phyloP scores from a whole-genome alignment of 2,888 invertebrate genomes.

The Meta bourneti region DNA sequence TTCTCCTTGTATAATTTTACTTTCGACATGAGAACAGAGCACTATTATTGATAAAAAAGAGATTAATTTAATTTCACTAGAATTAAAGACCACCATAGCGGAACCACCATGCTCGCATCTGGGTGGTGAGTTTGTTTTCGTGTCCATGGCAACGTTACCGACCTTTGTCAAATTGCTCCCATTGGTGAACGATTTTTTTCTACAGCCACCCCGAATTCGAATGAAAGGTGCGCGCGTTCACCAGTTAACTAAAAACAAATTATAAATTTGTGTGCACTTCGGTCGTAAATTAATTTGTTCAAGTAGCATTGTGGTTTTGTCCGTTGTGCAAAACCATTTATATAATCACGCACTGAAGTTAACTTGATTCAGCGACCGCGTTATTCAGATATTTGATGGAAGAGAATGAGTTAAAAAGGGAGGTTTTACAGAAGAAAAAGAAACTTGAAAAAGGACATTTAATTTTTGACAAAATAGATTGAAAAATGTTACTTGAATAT shows the following conservation, averaged over 20 bases:
- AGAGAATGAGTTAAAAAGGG: no score
- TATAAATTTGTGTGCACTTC: no score
- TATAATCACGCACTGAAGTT: neutral
- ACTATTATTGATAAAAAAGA: constrained; percentile 27
- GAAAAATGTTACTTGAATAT: neutral
- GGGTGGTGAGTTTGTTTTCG: constrained; percentile 56
- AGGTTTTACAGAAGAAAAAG: no score
- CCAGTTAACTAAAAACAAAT: neutral
- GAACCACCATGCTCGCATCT: constrained; percentile 49
- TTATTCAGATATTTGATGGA: no score
- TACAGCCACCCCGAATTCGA: no score
- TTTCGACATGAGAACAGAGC: constrained; percentile 23
- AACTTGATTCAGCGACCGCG: no score
- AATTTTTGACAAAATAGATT: neutral
- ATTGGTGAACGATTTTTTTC: neutral
- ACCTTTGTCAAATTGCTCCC: neutral
- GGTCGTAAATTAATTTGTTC: no score
- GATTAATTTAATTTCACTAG: constrained; percentile 35
- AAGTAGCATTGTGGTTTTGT: no score
- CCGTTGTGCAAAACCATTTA: no score
- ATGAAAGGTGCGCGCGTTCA: no score
- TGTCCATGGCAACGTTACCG: constrained; percentile 50
- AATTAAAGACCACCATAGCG: constrained; percentile 56
- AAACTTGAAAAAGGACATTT: neutral
- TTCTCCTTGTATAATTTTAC: constrained; percentile 77